phyloP scores from a whole-genome alignment of 2,113 vertebrate species.

The Craseonycteris thonglongyai region DNA sequence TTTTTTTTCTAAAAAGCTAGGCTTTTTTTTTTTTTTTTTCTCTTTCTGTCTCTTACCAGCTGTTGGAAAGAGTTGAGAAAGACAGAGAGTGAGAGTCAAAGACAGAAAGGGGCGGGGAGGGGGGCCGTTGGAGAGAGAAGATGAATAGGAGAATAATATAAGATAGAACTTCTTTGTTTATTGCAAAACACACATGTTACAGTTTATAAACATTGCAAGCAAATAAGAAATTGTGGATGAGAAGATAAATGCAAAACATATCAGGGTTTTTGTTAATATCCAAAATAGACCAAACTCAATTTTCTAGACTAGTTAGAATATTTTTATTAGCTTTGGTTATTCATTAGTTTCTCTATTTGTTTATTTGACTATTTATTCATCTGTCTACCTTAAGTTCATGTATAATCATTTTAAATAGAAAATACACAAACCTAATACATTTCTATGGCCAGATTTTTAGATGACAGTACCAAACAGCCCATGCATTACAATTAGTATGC shows the following conservation, averaged over 20 bases:
- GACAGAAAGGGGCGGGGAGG: not conserved
- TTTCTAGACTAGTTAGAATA: slow-evolving; percentile 34
- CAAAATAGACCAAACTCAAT: slow-evolving; percentile 37
- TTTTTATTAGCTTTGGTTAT: slow-evolving; percentile 53
- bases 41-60: slow-evolving; percentile 45
- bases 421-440: slow-evolving; percentile 55
- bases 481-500: slow-evolving; percentile 78
- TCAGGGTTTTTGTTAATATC: slow-evolving; percentile 48
- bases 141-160: slow-evolving; percentile 47
- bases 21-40: not conserved
- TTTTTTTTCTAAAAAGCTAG: slow-evolving; percentile 41
- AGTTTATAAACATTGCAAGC: slow-evolving; percentile 70
- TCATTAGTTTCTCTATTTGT: slow-evolving; percentile 53
- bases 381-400: slow-evolving; percentile 61
- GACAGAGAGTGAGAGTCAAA: slow-evolving; percentile 26
- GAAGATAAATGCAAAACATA: slow-evolving; percentile 61
- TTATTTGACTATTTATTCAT: slow-evolving; percentile 54
- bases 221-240: slow-evolving; percentile 61
- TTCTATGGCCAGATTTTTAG: slow-evolving; percentile 65
- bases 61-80: slow-evolving; percentile 66
- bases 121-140: not conserved
- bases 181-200: slow-evolving; percentile 67
- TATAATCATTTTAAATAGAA: slow-evolving; percentile 65
- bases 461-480: slow-evolving; percentile 67
- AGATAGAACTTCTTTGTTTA: slow-evolving; percentile 62